These are phyloP conservation scores for Pemphredon lugubris DNA, from an alignment of 2,888 invertebrate species.

Conservation along the genomic window DNA sequence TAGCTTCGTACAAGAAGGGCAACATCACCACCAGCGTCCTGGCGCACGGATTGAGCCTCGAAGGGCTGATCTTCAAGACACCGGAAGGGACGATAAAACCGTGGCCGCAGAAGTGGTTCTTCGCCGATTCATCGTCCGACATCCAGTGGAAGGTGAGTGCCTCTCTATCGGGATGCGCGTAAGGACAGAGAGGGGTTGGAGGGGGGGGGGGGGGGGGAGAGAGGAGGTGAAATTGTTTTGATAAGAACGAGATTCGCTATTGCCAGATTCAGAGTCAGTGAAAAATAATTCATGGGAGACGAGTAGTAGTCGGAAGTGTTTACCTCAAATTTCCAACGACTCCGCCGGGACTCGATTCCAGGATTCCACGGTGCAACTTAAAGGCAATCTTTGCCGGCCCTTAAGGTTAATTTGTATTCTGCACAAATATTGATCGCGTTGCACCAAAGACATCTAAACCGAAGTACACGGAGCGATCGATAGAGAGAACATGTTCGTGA, in stretches of 20 bases:
- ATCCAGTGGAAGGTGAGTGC: slow-evolving; percentile 86
- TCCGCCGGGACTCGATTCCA: too few relatives aligned
- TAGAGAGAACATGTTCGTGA: slow-evolving; percentile 58
- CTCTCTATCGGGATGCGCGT: background rate
- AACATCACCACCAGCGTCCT: slow-evolving; percentile 75
- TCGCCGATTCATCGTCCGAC: slow-evolving; percentile 85
- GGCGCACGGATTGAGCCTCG: slow-evolving; percentile 72
- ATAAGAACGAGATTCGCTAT: background rate
- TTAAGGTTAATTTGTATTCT: slow-evolving; percentile 40
- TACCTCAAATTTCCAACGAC: background rate
- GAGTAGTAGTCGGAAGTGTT: background rate
- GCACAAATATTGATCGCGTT: slow-evolving; percentile 68
- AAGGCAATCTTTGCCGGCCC: too few relatives aligned
- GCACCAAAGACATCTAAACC: slow-evolving; percentile 64
- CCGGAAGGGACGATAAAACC: slow-evolving; percentile 79
- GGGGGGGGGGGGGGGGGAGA: background rate
- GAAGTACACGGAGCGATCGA: slow-evolving; percentile 59
- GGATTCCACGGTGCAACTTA: too few relatives aligned
- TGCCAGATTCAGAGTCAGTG: too few relatives aligned
- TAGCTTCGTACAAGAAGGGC: slow-evolving; percentile 75
- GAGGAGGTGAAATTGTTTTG: background rate
- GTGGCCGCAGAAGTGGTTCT: slow-evolving; percentile 86
- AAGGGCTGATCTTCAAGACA: slow-evolving; percentile 74
- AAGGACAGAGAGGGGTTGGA: background rate
- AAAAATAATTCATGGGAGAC: too few relatives aligned